Evolutionary conservation across 2,113 vertebrate species (phyloP).

Genomic region (Asarcornis scutulata): DNA sequence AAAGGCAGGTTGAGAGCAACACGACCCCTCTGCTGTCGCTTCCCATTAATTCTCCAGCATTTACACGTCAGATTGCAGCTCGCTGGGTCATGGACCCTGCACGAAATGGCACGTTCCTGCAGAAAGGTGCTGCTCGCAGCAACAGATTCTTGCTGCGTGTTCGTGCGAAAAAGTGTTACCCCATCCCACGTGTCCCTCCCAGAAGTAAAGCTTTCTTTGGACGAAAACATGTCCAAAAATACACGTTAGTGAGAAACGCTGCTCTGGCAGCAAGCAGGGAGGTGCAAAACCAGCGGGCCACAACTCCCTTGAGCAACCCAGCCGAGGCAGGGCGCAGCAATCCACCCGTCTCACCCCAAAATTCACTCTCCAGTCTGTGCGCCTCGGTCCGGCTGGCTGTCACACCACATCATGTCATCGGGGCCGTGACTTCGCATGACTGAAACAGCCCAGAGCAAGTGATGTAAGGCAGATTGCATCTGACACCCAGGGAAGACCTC

Average conservation of each 20-base stretch:
- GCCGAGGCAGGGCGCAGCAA: neutral
- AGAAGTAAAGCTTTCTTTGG: neutral
- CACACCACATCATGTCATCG: neutral
- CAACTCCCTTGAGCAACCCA: neutral
- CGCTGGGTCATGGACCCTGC: neutral
- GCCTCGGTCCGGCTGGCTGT: neutral
- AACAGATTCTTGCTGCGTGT: neutral
- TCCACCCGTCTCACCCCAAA: neutral
- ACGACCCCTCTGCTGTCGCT: neutral
- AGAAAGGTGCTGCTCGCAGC: neutral
- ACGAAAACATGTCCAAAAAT: neutral
- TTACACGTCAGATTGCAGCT: neutral
- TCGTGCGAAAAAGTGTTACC: fast-evolving
- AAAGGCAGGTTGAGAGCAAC: neutral
- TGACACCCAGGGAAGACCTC: neutral
- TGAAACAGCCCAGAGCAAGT: neutral
- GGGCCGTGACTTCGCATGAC: neutral
- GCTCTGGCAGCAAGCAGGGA: neutral
- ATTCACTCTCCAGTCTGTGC: neutral
- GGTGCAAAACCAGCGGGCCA: neutral
- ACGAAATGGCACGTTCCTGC: too few species aligned
- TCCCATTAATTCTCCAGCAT: neutral
- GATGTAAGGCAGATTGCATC: neutral
- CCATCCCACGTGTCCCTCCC: neutral
- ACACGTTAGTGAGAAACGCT: neutral